A percentile compares a stretch with the other conserved stretches of the same genome.
Evolutionary conservation across 2,113 vertebrate species (phyloP).

Genomic region (Stigmatopora argus): DNA sequence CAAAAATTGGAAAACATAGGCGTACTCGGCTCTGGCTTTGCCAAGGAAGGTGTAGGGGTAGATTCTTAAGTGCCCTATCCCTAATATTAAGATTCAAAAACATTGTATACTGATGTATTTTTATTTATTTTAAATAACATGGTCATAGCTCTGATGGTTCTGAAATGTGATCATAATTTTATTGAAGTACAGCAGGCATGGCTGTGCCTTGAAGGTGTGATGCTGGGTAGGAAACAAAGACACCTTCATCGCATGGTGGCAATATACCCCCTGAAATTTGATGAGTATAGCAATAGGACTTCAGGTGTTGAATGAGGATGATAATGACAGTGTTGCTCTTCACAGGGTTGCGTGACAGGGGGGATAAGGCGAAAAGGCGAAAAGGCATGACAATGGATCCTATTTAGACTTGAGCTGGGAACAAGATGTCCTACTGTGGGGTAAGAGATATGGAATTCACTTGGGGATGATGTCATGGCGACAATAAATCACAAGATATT

Average conservation of each 20-base stretch:
- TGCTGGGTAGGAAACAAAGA: neutral
- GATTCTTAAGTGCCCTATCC: too few relatives aligned
- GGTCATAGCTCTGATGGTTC: neutral
- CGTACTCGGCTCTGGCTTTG: neutral
- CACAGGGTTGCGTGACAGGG: neutral
- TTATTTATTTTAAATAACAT: constrained; percentile 1
- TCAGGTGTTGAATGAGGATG: neutral
- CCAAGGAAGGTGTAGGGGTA: too few relatives aligned
- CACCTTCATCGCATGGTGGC: neutral
- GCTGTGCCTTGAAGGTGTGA: neutral
- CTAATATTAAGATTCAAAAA: neutral
- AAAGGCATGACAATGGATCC: neutral
- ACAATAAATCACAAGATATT: neutral
- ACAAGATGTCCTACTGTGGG: neutral
- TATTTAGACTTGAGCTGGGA: neutral
- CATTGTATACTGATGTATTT: neutral
- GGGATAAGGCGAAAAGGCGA: too few relatives aligned
- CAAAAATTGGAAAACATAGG: neutral
- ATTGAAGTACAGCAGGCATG: constrained; percentile 18
- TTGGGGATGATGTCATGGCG: neutral
- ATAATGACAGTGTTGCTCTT: neutral
- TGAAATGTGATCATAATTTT: constrained; percentile 13
- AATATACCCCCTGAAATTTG: neutral
- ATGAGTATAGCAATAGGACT: neutral
- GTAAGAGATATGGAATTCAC: neutral